Evolutionary conservation across 2,888 invertebrate genomes (phyloP), one percentile per base, ranked within the genome.

Genomic region (Drosophila sordidula): DNA sequence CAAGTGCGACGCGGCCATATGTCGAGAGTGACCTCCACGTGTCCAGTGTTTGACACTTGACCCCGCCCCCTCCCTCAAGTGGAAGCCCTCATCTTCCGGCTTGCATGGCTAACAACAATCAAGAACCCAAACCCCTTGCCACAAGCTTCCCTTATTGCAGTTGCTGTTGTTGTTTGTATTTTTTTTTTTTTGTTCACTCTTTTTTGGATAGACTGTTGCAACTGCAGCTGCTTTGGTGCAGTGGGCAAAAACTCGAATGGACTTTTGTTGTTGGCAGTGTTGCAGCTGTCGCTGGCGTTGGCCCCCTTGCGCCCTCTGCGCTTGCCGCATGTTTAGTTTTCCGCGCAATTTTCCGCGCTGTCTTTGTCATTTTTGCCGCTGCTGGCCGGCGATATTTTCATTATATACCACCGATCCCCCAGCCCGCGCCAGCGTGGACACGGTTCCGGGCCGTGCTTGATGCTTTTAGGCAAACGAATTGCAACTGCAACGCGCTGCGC

Each of bases 331-430:
- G 86, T 86, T 86, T 86, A 86, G 86, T 86, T 88, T 88, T 89
- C 83, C 89, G 89, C 89, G 89, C 84, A 78, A 81, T 89, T 83
- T 89, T 85, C 89, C 83, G 89, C 85, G 85, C 36, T 71, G 85
- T 74, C 78, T 87, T 87, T 85, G 88, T 84, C 75, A 78, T 54
- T 83, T 68, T 76, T 64, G 62, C 38, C 32, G 61, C 42, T 26
- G 57, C 36, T 46, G 57, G 25, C 49, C 36, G 39, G 45, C 66
- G 36, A 72, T 77, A 71, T 87, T 65, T 69, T 62, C 80, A 65
- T 64, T 87, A 84, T 80, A 68, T 71, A 61, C 59, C 44, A 44
- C 36, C 39, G 22, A 26, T 14, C 38, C 11, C 3, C 4, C n/a
- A 22, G 1, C 2, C 39, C 38, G 22, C 8, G 18, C 22, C 39